A percentile compares a stretch with the other conserved stretches of the same genome.
Evolutionary conservation across 2,888 invertebrate genomes (phyloP).

Genomic region (Eilema caniola): DNA sequence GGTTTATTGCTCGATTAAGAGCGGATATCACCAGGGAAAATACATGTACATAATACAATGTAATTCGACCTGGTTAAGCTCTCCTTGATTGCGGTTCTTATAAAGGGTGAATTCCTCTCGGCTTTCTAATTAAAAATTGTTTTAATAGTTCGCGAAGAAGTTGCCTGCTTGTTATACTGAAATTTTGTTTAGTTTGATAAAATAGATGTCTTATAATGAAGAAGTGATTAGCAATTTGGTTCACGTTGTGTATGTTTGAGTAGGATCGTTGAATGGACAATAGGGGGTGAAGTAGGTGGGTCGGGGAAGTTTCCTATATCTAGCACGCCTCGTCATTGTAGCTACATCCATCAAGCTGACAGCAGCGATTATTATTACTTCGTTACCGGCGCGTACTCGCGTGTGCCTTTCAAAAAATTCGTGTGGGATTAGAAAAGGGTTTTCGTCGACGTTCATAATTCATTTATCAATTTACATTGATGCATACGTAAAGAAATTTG

Average conservation of each 20-base stretch:
- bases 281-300: conserved; percentile 42
- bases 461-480: conserved; percentile 45
- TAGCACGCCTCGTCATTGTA: conserved; percentile 73
- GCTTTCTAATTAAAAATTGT: background rate
- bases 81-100: background rate
- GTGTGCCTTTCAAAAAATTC: conserved; percentile 66
- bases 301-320: conserved; percentile 57
- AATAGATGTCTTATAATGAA: conserved; percentile 8
- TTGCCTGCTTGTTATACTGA: background rate
- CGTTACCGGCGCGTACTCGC: conserved; percentile 62
- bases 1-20: no score
- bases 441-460: conserved; percentile 56
- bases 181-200: background rate
- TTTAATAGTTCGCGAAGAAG: background rate
- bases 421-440: conserved; percentile 60
- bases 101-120: background rate
- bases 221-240: conserved; percentile 53
- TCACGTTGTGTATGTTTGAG: conserved; percentile 44
- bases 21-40: no score
- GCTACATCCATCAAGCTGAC: conserved; percentile 79
- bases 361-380: conserved; percentile 76
- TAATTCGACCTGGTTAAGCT: background rate
- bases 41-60: no score
- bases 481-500: background rate
- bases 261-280: conserved; percentile 54